Evolutionary conservation across 2,888 invertebrate species (phyloP), one percentile per base, ranked within the genome.

Genomic region (Eudemis profundana): DNA sequence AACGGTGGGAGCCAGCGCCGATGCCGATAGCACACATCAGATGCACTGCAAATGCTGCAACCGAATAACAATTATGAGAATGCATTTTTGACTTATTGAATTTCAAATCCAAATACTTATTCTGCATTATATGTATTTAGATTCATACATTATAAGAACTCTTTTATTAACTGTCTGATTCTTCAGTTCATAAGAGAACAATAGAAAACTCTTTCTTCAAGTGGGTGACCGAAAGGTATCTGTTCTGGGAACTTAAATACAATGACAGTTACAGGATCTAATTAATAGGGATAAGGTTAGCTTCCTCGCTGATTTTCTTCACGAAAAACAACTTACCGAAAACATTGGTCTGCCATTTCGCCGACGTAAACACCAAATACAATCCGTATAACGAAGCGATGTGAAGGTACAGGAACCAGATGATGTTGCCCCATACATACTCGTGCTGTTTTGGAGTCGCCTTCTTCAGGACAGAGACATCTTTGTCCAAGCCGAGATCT

Each of bases 1-100:
- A 93, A 70, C 99, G 94, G 84, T 99, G 99, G 0, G 97, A 98
- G 12, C 99, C 99, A 3, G 97, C 98, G 5, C 99, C 99, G 21
- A 98, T 96, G 0, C 99, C 98, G 67, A 97, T 87, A 1, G 95
- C 97, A 56, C 95, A 94, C 76, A 93, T 86, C 29, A 95, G 85
- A 81, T 96, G 96, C 46, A 96, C 84, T 0, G 94, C 67, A 53
- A 95, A 86, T 2, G 95, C 97, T 95, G 86, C 8, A 93, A 87
- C 72, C 17, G 29, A 56, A 12, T 12, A 38, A 0, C 29, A 17
- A 12, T 29, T 8, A 29, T 8, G 3, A 49, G 5, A n/a, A 1
- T 12, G n/a, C 21, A 10, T 19, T 15, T 29, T 23, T 53, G 7
- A 44, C 23, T 23, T 3, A 5, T 5, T 4, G 23, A 5, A 23